Percentiles rank a stretch among this genome's conserved stretches.
Evolutionary conservation across 2,113 vertebrate species (phyloP).

Genomic region (Syngnathoides biaculeatus): DNA sequence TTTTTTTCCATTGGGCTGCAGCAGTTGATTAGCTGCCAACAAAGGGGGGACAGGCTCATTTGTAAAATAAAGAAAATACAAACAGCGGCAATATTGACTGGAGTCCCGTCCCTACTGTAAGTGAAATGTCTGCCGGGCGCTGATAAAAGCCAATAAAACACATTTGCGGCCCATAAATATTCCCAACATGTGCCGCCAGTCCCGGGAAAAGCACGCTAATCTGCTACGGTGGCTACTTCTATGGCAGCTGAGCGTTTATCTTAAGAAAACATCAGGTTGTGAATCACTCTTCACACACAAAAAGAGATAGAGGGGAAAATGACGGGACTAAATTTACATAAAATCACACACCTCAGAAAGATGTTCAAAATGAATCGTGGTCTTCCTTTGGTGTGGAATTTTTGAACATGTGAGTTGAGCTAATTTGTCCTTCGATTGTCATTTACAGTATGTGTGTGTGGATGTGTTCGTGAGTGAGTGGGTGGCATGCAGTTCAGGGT

Average conservation of each 20-base stretch:
- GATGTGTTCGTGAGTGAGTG: no score
- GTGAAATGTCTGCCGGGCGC: constrained; percentile 42
- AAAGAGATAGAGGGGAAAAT: neutral
- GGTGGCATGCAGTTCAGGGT: no score
- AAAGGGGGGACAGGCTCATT: constrained; percentile 28
- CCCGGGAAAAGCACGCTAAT: neutral
- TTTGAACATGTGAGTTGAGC: no score
- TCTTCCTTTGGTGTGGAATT: neutral
- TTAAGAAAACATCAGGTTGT: neutral
- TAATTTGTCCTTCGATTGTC: no score
- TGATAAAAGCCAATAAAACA: constrained; percentile 41
- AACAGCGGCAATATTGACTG: constrained; percentile 1
- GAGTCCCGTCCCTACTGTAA: constrained; percentile 36
- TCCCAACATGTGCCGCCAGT: neutral
- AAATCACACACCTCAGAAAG: neutral
- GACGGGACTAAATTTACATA: neutral
- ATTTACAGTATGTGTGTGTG: no score
- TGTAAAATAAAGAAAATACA: constrained; percentile 18
- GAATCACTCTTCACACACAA: neutral
- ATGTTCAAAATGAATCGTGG: neutral
- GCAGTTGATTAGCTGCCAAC: constrained; percentile 40
- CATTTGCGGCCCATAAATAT: constrained; percentile 7
- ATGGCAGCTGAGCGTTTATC: neutral
- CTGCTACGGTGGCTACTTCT: neutral
- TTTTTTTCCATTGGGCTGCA: constrained; percentile 20